Percentiles rank a stretch among this genome's conserved stretches.
These are phyloP conservation scores for Crocuta crocuta DNA, from an alignment of 2,113 vertebrate species.

Conservation along the genomic window DNA sequence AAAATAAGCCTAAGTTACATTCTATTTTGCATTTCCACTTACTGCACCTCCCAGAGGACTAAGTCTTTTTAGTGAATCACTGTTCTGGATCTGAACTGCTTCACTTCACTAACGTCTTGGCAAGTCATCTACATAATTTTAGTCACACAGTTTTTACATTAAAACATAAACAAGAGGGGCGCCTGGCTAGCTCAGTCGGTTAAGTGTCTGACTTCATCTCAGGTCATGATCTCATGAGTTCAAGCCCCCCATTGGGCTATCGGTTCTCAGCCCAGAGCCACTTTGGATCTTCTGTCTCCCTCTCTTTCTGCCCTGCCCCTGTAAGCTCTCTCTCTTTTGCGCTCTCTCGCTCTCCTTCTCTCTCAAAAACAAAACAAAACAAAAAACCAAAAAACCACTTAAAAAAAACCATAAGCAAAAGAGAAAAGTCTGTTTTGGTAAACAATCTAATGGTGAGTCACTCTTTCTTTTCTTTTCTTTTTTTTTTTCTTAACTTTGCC, in stretches of 20 bases:
- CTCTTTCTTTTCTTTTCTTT: not conserved
- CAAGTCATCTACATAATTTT: not conserved
- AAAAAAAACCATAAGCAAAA: not conserved
- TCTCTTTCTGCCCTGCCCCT: too few relatives aligned
- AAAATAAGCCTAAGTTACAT: constrained; percentile 13
- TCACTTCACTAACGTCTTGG: constrained; percentile 1
- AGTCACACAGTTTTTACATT: constrained; percentile 12
- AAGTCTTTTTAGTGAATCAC: constrained; percentile 4
- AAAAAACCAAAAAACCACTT: too few relatives aligned
- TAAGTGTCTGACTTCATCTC: too few relatives aligned
- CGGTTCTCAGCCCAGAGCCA: too few relatives aligned
- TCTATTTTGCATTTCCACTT: not conserved
- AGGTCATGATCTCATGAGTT: too few relatives aligned
- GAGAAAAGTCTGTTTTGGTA: not conserved
- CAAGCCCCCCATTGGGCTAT: too few relatives aligned
- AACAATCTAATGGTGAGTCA: not conserved
- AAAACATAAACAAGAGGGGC: not conserved
- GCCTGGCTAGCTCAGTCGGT: too few relatives aligned
- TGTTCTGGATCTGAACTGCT: not conserved
- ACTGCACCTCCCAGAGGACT: not conserved
- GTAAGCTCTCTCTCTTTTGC: too few relatives aligned
- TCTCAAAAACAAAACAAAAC: too few relatives aligned
- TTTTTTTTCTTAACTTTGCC: not conserved
- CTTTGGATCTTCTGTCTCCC: too few relatives aligned
- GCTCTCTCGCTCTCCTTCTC: too few relatives aligned